These are phyloP conservation scores for Grammomys surdaster DNA, from an alignment of 2,113 vertebrate genomes.

Conservation along the genomic window DNA sequence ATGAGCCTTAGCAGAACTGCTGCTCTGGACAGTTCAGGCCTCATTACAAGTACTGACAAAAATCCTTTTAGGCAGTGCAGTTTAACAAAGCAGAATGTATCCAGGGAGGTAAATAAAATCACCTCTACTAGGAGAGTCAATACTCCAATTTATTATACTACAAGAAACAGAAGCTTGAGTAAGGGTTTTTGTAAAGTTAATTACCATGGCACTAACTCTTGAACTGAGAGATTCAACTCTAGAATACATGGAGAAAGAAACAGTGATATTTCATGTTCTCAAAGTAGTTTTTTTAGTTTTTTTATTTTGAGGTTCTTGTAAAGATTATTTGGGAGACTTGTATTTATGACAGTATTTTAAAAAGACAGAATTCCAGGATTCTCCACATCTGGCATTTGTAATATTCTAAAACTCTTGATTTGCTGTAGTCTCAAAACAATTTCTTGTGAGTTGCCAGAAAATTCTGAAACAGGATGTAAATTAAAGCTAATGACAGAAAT, in stretches of 20 bases:
- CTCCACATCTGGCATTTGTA: neutral
- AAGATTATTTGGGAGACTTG: neutral
- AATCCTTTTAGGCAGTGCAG: neutral
- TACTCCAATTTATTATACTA: neutral
- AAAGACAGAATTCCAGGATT: neutral
- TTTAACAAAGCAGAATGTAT: slow-evolving; percentile 24
- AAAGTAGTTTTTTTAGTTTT: neutral
- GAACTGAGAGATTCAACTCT: neutral
- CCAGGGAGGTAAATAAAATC: slow-evolving; percentile 35
- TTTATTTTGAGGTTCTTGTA: neutral
- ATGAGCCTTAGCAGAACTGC: neutral
- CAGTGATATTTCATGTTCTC: neutral
- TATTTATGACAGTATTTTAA: slow-evolving; percentile 10
- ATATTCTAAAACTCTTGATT: slow-evolving; percentile 28
- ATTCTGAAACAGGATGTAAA: neutral
- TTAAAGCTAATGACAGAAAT: slow-evolving; percentile 33
- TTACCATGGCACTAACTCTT: neutral
- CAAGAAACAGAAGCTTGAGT: slow-evolving; percentile 17
- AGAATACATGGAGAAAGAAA: slow-evolving; percentile 3
- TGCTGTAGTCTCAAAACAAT: slow-evolving; percentile 2
- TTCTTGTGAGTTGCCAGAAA: slow-evolving; percentile 17
- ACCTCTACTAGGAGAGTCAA: neutral
- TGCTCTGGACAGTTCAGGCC: neutral
- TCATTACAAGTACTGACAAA: neutral
- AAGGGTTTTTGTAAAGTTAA: neutral